Evolutionary conservation across 2,888 invertebrate species (phyloP), one percentile per base, ranked within the genome.

Genomic region (Aphodius sticticus): DNA sequence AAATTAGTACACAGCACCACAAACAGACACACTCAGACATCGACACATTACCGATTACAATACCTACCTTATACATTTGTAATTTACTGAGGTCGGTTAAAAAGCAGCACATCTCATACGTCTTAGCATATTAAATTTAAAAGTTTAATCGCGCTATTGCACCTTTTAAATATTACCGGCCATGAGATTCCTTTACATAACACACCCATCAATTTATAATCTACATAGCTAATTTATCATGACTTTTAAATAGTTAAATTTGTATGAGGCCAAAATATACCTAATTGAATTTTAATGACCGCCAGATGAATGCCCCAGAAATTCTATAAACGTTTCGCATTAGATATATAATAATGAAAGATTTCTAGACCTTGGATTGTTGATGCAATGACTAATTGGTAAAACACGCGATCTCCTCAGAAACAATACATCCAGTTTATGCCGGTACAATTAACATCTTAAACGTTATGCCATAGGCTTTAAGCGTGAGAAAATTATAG

Each of bases 181-280:
- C 53, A 53, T 53, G 53, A 53, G 53, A 53, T 53, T 53, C 53
- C 53, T 53, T 53, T 53, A 53, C 53, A 53, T 53, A 53, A 53
- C 53, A 53, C 53, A 53, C 53, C 53, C 53, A 53, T 53, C 53
- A 7, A 2, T 53, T 53, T 5, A 53, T 53, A 53, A 53, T 53
- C 53, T 53, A 53, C 53, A 53, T 53, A 1, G 53, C 53, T 53
- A 53, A 53, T 53, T 53, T 12, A 53, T 53, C 9, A 53, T 53
- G 53, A 53, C 12, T 53, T 9, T 9, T 9, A 53, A 12, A 53
- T 53, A 53, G 12, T 9, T 26, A 26, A 3, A 26, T 26, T 26
- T 26, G 26, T 26, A 26, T 12, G 53, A 53, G 53, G 12, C 53
- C 53, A 53, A 53, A 53, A 53, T 53, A 7, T 5, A 53, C 53